phyloP scores from a whole-genome alignment of 1,140 invertebrate genomes.

The Vollenhovia emeryi region DNA sequence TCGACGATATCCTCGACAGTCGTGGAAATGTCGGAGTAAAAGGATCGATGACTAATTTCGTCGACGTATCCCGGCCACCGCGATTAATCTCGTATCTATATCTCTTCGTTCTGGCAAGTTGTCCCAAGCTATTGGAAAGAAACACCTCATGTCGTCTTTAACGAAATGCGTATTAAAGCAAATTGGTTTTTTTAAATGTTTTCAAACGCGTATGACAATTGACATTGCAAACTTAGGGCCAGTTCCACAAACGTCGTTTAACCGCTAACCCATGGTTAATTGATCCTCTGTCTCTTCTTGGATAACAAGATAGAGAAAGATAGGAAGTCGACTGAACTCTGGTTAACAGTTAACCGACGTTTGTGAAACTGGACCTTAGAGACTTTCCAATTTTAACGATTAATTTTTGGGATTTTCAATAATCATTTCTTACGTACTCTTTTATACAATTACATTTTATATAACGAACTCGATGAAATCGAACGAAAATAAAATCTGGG shows the following conservation, averaged over 20 bases:
- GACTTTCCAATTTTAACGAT: neutral
- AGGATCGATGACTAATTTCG: constrained; percentile 42
- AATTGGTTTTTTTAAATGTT: neutral
- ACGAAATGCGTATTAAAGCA: neutral
- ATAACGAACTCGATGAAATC: neutral
- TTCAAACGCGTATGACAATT: neutral
- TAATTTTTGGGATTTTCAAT: neutral
- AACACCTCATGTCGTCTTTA: neutral
- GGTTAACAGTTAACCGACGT: too few relatives aligned
- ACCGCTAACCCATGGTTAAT: too few relatives aligned
- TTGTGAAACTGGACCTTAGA: too few relatives aligned
- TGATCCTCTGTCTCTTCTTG: too few relatives aligned
- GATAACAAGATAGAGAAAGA: too few relatives aligned
- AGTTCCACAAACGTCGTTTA: too few relatives aligned
- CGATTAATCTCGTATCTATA: neutral
- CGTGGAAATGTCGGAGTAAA: neutral
- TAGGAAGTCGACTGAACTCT: too few relatives aligned
- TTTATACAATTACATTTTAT: neutral
- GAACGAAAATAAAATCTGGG: neutral
- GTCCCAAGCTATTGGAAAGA: neutral
- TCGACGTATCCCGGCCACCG: neutral
- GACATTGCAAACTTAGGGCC: neutral
- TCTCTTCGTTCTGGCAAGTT: neutral
- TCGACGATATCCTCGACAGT: neutral
- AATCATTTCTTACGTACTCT: neutral